Evolutionary conservation across 2,113 vertebrate species (phyloP).

Genomic region (Seriola quinqueradiata): DNA sequence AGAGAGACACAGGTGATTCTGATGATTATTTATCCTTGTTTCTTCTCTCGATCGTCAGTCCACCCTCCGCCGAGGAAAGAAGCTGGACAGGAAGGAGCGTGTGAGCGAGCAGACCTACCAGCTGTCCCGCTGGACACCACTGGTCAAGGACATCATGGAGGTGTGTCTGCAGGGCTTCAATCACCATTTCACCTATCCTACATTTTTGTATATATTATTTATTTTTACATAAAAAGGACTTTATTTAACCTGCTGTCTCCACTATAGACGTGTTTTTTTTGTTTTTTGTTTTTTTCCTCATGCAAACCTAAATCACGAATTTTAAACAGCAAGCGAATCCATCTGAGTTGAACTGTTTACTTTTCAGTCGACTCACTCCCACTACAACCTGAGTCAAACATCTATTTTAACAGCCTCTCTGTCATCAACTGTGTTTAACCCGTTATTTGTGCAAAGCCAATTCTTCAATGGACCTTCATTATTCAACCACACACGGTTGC

Average conservation of each 20-base stretch:
- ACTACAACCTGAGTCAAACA: conserved; percentile 15
- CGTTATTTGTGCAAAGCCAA: conserved; percentile 47
- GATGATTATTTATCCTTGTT: background rate
- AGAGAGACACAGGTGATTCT: background rate
- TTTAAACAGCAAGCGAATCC: background rate
- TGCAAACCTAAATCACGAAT: background rate
- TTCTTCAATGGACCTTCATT: conserved; percentile 32
- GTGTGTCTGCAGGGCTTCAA: conserved; percentile 71
- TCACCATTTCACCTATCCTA: background rate
- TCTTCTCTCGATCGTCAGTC: conserved; percentile 57
- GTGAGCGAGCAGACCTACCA: conserved; percentile 99
- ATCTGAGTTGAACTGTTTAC: background rate
- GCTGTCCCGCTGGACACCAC: conserved; percentile 96
- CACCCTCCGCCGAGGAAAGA: conserved; percentile 91
- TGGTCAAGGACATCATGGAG: conserved; percentile 99
- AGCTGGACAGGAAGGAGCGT: conserved; percentile 95
- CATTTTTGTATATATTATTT: background rate
- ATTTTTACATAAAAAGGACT: too few species aligned
- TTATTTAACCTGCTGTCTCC: background rate
- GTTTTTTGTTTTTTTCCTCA: background rate
- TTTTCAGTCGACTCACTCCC: background rate
- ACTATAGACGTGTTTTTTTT: background rate
- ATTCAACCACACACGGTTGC: conserved; percentile 31
- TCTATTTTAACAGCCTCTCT: conserved; percentile 10
- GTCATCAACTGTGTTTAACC: conserved; percentile 41